phyloP scores from a whole-genome alignment of 2,888 invertebrate species.

The Rhagophthalmus giganteus region DNA sequence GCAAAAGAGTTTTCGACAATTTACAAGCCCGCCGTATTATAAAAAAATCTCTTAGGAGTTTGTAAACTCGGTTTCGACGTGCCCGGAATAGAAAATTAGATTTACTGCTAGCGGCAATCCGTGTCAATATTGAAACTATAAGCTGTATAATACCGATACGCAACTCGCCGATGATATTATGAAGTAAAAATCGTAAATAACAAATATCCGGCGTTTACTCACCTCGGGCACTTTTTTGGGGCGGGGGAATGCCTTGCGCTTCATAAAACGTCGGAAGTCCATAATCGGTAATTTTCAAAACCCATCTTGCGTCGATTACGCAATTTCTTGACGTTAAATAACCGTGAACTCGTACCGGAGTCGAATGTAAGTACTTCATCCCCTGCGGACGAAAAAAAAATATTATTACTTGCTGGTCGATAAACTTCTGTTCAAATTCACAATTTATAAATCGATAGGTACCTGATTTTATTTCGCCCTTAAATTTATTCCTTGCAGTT shows the following conservation, averaged over 20 bases:
- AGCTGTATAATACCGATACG: background rate
- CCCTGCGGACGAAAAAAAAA: conserved; percentile 61
- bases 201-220: conserved; percentile 34
- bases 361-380: conserved; percentile 86
- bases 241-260: conserved; percentile 69
- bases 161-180: background rate
- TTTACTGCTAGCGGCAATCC: background rate
- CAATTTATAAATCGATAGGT: background rate
- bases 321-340: conserved; percentile 87
- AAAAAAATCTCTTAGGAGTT: background rate
- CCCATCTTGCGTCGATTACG: conserved; percentile 95
- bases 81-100: background rate
- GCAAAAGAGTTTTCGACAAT: background rate
- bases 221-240: conserved; percentile 72
- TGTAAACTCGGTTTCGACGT: background rate
- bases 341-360: conserved; percentile 82
- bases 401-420: background rate
- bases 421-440: background rate
- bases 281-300: conserved; percentile 91
- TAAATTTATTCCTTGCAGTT: conserved; percentile 1
- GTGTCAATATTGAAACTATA: background rate
- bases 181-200: background rate
- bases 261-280: conserved; percentile 77
- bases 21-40: too few species aligned
- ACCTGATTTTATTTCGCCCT: conserved; percentile 1